Conservation (phyloP, 1,140 invertebrate genomes). For the Tetramorium simillimum region DNA sequence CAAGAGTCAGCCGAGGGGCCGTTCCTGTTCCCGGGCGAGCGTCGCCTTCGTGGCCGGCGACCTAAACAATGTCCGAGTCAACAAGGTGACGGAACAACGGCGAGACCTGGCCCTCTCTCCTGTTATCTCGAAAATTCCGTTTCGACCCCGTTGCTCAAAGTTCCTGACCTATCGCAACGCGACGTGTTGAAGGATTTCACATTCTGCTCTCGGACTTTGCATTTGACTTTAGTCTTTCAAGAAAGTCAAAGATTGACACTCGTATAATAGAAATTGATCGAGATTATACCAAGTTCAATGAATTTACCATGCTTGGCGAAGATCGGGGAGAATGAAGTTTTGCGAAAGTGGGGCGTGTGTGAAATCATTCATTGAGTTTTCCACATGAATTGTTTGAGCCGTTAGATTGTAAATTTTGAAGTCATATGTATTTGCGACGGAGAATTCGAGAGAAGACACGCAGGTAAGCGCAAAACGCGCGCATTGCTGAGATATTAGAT, state of each 20-base stretch:
- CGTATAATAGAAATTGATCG: neutral
- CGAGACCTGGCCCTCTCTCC: neutral
- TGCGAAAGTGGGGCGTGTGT: too few species aligned
- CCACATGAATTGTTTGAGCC: neutral
- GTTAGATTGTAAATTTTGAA: neutral
- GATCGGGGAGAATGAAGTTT: neutral
- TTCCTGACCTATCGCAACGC: neutral
- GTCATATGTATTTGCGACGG: neutral
- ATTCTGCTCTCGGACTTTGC: too few species aligned
- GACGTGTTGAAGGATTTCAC: neutral
- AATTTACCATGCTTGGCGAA: neutral
- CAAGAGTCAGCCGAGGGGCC: conserved; percentile 55
- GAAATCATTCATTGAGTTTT: neutral
- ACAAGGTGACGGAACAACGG: conserved; percentile 45
- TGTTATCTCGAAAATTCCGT: conserved; percentile 29
- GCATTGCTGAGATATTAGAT: conserved; percentile 37
- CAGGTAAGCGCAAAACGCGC: neutral
- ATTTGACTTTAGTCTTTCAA: neutral
- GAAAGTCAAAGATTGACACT: neutral
- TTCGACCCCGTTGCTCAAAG: neutral
- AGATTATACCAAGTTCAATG: neutral
- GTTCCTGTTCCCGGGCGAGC: conserved; percentile 48
- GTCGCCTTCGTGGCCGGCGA: conserved; percentile 49
- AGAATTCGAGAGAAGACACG: neutral
- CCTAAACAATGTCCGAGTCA: conserved; percentile 48